A percentile compares a stretch with the other conserved stretches of the same genome.
Conservation (phyloP, 2,888 invertebrate genomes). For the Meliscaeva auricollis region DNA sequence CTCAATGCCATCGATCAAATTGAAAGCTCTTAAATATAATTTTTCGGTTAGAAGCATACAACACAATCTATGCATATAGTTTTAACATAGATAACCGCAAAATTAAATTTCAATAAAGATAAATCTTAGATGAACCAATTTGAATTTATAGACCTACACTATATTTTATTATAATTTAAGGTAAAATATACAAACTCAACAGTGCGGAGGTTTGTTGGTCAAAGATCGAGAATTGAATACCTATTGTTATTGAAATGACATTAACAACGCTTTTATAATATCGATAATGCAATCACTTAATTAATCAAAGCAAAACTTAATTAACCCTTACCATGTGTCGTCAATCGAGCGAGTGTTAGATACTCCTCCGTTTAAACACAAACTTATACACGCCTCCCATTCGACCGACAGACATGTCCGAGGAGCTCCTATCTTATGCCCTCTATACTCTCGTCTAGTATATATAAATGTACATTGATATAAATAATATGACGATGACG, state of each 20-base stretch:
- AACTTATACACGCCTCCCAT: conserved; percentile 49
- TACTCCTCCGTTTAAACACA: conserved; percentile 65
- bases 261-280: conserved; percentile 78
- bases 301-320: conserved; percentile 78
- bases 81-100: neutral
- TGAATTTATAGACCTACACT: too few relatives aligned
- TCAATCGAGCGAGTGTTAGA: conserved; percentile 70
- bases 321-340: conserved; percentile 75
- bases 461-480: neutral
- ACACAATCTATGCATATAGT: too few relatives aligned
- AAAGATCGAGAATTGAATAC: conserved; percentile 59
- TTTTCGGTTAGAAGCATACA: neutral
- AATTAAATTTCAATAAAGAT: conserved; percentile 23
- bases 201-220: conserved; percentile 23
- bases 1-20: too few relatives aligned
- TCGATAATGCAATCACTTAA: conserved; percentile 79
- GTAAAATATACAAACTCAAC: neutral
- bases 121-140: neutral
- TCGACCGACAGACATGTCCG: conserved; percentile 38
- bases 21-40: too few relatives aligned
- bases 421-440: conserved; percentile 60
- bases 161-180: neutral
- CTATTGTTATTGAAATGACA: conserved; percentile 69
- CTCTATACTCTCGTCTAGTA: neutral
- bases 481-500: conserved; percentile 7